Evolutionary conservation across 2,113 vertebrate species (phyloP), one percentile per base, ranked within the genome.

Genomic region (Centropus unirufus): DNA sequence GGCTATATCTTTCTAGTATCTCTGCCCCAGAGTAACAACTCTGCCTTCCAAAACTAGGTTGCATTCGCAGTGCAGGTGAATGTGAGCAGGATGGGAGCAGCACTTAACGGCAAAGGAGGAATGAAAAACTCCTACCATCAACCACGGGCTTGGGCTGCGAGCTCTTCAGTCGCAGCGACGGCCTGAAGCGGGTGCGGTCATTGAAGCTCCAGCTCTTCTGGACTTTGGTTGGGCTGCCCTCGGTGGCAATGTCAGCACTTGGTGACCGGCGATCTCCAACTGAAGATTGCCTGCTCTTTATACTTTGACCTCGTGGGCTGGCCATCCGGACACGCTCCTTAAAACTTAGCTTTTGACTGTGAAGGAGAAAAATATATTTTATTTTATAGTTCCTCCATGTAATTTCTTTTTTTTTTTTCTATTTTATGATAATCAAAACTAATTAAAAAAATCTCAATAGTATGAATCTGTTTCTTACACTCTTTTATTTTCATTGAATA

Each of bases 201-300:
- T 99, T 99, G 97, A 99, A 99, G 96, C 99, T 99, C 99, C 99
- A 99, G 97, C 99, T 99, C 97, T 99, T 99, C 96, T 99, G 99
- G 7, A 99, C 99, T 97, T 99, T 99, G 93, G 98, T 98, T 14
- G 99, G 99, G 95, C 99, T 99, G 88, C 98, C 98, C 76, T 99
- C 99, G 0, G 98, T 95, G 34, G 98, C 98, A 49, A 98, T 95
- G 90, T 99, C 99, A 0, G 99, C 97, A 90, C 98, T 98, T 0
- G 99, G 99, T 8, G 99, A 99, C 27, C 99, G 98, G 54, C 99
- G 98, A 89, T 99, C 99, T 14, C 98, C 99, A 11, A 98, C 96
- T 0, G 99, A 99, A 9, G 98, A 96, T 93, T 99, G 99, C 92
- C 99, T 98, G 97, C 98, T 98, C 96, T 99, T 99, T 92, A 99